These are phyloP conservation scores for Isoperla grammatica DNA, from an alignment of 2,888 invertebrate species.

Conservation along the genomic window DNA sequence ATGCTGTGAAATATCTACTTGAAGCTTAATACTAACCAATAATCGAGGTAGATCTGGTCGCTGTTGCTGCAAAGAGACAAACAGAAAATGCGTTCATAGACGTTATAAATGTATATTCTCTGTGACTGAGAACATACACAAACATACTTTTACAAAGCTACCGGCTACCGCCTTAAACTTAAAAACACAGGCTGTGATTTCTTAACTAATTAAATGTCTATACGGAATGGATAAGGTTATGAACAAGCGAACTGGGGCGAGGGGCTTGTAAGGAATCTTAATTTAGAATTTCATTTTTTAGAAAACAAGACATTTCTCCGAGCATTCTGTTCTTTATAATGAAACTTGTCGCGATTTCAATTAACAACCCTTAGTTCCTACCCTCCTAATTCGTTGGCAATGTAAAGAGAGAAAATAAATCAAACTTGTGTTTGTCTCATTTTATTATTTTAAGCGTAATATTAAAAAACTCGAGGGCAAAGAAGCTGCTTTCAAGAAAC, in stretches of 20 bases:
- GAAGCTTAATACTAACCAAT: conserved; percentile 41
- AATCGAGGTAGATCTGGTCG: conserved; percentile 73
- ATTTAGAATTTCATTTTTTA: too few relatives aligned
- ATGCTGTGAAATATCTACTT: neutral
- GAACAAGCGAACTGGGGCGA: too few relatives aligned
- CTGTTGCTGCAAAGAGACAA: conserved; percentile 65
- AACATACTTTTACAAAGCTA: too few relatives aligned
- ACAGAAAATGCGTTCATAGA: conserved; percentile 25
- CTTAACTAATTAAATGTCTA: neutral
- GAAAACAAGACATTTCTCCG: neutral
- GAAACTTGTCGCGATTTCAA: conserved; percentile 23
- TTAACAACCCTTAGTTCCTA: conserved; percentile 19
- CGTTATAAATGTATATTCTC: neutral
- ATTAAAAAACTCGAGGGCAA: conserved; percentile 1
- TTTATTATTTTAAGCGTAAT: conserved; percentile 10
- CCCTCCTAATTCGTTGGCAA: conserved; percentile 11
- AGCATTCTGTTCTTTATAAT: conserved; percentile 5
- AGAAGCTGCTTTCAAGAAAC: conserved; percentile 12
- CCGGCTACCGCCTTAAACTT: too few relatives aligned
- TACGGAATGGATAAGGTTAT: neutral
- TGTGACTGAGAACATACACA: too few relatives aligned
- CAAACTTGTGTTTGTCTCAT: conserved; percentile 15
- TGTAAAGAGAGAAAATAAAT: conserved; percentile 11
- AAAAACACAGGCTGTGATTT: too few relatives aligned
- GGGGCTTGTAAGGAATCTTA: too few relatives aligned